Percentiles rank a stretch among this genome's conserved stretches.
Conservation (phyloP, 2,888 invertebrate genomes). For the Reticulitermes lucifugus region DNA sequence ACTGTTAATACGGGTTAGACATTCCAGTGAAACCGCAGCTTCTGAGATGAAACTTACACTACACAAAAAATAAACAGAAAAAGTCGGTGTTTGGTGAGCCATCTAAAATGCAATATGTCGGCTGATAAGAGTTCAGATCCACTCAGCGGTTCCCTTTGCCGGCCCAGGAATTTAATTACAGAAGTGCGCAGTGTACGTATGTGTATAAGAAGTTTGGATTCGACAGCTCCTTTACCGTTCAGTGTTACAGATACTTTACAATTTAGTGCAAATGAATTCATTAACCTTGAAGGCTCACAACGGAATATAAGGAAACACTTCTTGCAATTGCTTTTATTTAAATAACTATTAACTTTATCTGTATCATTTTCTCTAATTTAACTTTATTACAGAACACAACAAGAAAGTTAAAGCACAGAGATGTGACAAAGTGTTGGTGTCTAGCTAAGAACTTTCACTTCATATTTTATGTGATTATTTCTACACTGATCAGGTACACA, state of each 20-base stretch:
- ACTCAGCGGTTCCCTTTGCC: neutral
- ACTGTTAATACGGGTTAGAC: constrained; percentile 7
- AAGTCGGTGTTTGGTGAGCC: neutral
- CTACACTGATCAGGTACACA: too few relatives aligned
- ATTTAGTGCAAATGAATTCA: neutral
- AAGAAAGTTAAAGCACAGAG: too few relatives aligned
- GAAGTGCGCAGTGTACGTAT: constrained; percentile 7
- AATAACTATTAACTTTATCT: neutral
- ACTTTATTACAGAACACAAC: too few relatives aligned
- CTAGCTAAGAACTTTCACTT: too few relatives aligned
- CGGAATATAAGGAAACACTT: neutral
- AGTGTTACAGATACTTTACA: constrained; percentile 2
- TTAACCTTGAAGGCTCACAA: neutral
- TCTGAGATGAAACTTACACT: constrained; percentile 23
- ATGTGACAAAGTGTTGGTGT: too few relatives aligned
- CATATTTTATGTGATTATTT: too few relatives aligned
- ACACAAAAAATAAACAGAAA: neutral
- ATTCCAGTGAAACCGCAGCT: constrained; percentile 5
- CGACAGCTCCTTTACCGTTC: neutral
- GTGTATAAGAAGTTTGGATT: neutral
- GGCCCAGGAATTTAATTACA: constrained; percentile 38
- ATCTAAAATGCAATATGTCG: constrained; percentile 29
- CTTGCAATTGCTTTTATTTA: neutral
- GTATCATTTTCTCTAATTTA: too few relatives aligned
- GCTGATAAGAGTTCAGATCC: neutral